phyloP scores from a whole-genome alignment of 2,888 invertebrate species.

The Netelia melanura region DNA sequence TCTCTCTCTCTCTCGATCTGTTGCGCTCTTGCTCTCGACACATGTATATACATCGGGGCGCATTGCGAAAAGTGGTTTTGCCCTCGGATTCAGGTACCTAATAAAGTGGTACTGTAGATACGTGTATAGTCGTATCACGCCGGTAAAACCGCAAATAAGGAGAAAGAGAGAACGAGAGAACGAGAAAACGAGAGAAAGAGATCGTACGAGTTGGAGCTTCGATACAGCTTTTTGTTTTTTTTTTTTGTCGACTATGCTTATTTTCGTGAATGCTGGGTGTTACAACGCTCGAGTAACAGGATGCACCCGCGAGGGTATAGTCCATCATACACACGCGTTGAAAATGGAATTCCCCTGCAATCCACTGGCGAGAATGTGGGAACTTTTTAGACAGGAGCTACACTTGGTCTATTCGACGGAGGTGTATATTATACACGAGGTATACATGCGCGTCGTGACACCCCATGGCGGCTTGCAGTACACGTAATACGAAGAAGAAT shows the following conservation, averaged over 20 bases:
- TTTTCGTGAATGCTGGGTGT: conserved; percentile 60
- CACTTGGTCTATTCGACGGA: neutral
- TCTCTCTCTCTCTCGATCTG: conserved; percentile 51
- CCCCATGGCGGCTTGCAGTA: neutral
- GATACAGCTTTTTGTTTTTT: conserved; percentile 28
- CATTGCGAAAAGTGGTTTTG: conserved; percentile 50
- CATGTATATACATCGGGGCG: conserved; percentile 16
- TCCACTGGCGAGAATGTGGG: conserved; percentile 76
- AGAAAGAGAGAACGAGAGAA: neutral
- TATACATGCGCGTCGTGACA: neutral
- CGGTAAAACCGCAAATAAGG: neutral
- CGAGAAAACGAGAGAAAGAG: conserved; percentile 7
- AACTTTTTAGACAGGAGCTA: conserved; percentile 68
- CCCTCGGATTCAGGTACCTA: conserved; percentile 31
- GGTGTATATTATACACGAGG: neutral
- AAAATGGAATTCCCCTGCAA: conserved; percentile 70
- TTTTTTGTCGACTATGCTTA: conserved; percentile 58
- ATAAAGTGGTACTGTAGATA: conserved; percentile 17
- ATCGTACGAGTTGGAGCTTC: conserved; percentile 25
- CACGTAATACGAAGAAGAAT: neutral
- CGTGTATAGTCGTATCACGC: conserved; percentile 2
- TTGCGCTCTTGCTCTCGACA: conserved; percentile 56
- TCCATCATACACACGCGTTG: conserved; percentile 56
- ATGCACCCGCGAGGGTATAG: conserved; percentile 61
- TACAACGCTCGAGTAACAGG: conserved; percentile 74